Percentiles rank a stretch among this genome's conserved stretches.
phyloP scores from a whole-genome alignment of 2,888 invertebrate genomes.

The Hydriomena furcata region DNA sequence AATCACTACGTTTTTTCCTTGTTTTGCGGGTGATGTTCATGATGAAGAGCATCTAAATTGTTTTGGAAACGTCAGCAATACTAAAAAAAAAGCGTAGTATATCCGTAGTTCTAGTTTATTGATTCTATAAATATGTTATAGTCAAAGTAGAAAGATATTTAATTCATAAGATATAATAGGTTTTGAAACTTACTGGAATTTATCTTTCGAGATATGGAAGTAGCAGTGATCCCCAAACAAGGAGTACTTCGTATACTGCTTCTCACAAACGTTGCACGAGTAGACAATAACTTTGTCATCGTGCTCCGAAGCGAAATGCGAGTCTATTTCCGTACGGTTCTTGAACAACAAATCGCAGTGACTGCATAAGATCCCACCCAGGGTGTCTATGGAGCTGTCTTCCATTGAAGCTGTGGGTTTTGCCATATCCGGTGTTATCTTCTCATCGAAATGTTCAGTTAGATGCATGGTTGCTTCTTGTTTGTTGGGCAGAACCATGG shows the following conservation, averaged over 20 bases:
- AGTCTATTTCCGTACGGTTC: conserved; percentile 77
- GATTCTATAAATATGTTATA: no score
- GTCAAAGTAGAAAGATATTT: no score
- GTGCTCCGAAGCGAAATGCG: conserved; percentile 77
- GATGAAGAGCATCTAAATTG: no score
- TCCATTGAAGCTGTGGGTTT: conserved; percentile 45
- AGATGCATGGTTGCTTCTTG: conserved; percentile 56
- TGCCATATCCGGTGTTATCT: conserved; percentile 36
- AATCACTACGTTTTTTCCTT: no score
- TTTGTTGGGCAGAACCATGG: conserved; percentile 50
- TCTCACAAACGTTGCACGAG: conserved; percentile 83
- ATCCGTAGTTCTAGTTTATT: no score
- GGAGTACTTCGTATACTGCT: conserved; percentile 79
- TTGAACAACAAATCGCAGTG: conserved; percentile 78
- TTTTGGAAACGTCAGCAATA: no score
- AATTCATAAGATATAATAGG: no score
- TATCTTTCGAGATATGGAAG: conserved; percentile 69
- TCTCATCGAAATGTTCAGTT: conserved; percentile 61
- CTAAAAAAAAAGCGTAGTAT: no score
- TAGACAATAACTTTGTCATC: conserved; percentile 65
- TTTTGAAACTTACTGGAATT: conserved; percentile 61
- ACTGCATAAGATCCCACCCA: conserved; percentile 78
- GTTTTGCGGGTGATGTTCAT: no score
- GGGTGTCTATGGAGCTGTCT: conserved; percentile 67
- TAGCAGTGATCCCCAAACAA: conserved; percentile 82